A percentile compares a stretch with the other conserved stretches of the same genome.
These are phyloP conservation scores for Galeopsomyia nigrocyanea DNA, from an alignment of 2,888 invertebrate species.

Conservation along the genomic window DNA sequence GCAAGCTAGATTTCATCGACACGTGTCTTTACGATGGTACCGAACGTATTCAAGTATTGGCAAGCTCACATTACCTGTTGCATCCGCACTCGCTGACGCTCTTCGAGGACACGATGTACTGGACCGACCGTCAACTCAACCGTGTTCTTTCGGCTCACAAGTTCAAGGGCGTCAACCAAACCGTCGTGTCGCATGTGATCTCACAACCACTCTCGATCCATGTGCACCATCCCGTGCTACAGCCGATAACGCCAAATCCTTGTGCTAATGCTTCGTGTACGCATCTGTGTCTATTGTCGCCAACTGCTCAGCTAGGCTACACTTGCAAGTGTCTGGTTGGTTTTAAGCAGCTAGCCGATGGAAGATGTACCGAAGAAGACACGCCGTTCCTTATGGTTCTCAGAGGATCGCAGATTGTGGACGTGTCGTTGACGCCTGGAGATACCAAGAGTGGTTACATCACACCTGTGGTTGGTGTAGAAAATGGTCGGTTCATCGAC, in stretches of 20 bases:
- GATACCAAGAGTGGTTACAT: constrained; percentile 84
- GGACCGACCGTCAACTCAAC: constrained; percentile 95
- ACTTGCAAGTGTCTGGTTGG: constrained; percentile 95
- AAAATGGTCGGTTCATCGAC: constrained; percentile 90
- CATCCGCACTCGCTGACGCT: constrained; percentile 96
- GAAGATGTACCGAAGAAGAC: constrained; percentile 87
- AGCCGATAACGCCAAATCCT: constrained; percentile 84
- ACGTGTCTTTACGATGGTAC: constrained; percentile 97
- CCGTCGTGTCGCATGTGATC: constrained; percentile 93
- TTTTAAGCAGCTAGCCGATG: constrained; percentile 76
- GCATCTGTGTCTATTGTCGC: constrained; percentile 93
- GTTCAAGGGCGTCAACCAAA: constrained; percentile 91
- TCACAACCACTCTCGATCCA: constrained; percentile 96
- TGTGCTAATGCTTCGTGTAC: constrained; percentile 84
- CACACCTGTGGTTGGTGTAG: constrained; percentile 89
- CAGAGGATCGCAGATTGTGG: constrained; percentile 90
- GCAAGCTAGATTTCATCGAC: constrained; percentile 97
- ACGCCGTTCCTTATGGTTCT: constrained; percentile 91
- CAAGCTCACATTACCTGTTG: constrained; percentile 90
- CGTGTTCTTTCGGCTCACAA: constrained; percentile 92
- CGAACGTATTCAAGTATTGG: constrained; percentile 88
- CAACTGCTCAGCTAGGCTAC: constrained; percentile 78
- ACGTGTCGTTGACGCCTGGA: constrained; percentile 82
- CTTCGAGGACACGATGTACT: constrained; percentile 96
- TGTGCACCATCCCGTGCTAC: constrained; percentile 94